Conservation (phyloP, 2,888 invertebrate genomes). For the Apocheima hispidaria region DNA sequence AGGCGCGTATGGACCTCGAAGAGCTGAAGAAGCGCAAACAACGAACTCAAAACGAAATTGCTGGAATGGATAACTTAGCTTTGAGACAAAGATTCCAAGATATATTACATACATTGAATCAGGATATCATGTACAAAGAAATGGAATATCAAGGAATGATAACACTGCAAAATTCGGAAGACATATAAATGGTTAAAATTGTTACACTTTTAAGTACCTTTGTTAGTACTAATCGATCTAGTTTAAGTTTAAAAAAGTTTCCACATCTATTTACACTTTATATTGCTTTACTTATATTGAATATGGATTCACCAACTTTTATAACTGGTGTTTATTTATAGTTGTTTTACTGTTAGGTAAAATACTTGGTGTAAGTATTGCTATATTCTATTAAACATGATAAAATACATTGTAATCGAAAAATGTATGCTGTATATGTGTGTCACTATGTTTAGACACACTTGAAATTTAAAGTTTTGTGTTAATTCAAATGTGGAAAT, state of each 20-base stretch:
- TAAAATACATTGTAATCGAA: not conserved
- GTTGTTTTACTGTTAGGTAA: not conserved
- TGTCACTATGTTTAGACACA: too few relatives aligned
- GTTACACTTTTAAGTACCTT: not conserved
- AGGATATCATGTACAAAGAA: constrained; percentile 93
- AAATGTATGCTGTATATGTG: too few relatives aligned
- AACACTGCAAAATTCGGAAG: constrained; percentile 74
- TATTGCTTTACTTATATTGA: constrained; percentile 6
- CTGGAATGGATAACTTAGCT: constrained; percentile 94
- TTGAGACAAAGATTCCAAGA: constrained; percentile 93
- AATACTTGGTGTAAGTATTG: too few relatives aligned
- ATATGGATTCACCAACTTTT: constrained; percentile 2
- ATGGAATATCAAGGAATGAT: constrained; percentile 86
- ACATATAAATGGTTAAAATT: constrained; percentile 57
- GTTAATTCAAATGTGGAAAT: too few relatives aligned
- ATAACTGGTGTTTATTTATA: not conserved
- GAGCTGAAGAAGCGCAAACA: constrained; percentile 91
- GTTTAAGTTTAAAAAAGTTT: not conserved
- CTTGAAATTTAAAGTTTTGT: too few relatives aligned
- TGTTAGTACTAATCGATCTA: constrained; percentile 4
- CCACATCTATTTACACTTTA: constrained; percentile 6
- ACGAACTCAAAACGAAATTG: constrained; percentile 93
- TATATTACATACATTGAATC: constrained; percentile 91
- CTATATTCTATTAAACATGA: not conserved
- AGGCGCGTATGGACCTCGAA: constrained; percentile 90